Evolutionary conservation across 2,888 invertebrate species (phyloP).

Genomic region (Bruchidius siliquastri): DNA sequence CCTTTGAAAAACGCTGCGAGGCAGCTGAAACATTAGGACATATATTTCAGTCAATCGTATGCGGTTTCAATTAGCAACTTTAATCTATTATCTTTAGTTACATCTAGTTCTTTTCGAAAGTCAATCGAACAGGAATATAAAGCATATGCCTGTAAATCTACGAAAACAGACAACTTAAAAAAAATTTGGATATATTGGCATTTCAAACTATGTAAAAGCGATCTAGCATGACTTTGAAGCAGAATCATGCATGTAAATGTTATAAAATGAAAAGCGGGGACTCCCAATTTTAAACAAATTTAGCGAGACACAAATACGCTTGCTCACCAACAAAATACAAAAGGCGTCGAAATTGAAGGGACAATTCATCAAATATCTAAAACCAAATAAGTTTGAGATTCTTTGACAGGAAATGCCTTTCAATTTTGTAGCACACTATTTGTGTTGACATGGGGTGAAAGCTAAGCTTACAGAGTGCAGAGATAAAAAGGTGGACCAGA

Average conservation of each 20-base stretch:
- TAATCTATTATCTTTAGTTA: background rate
- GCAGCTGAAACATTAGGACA: no score
- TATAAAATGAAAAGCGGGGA: constrained; percentile 40
- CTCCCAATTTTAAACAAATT: constrained; percentile 37
- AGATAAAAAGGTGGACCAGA: background rate
- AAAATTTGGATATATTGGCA: constrained; percentile 19
- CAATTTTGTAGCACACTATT: background rate
- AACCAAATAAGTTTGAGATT: background rate
- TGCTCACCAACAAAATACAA: background rate
- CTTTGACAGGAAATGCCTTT: background rate
- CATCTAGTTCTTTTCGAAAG: background rate
- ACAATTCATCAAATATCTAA: background rate
- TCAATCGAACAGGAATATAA: background rate
- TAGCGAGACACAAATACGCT: constrained; percentile 25
- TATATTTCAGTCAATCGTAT: no score
- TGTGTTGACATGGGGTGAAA: background rate
- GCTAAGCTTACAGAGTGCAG: background rate
- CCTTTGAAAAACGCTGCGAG: no score
- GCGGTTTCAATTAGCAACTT: no score
- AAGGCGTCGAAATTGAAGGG: background rate
- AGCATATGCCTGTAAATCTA: constrained; percentile 2
- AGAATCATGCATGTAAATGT: constrained; percentile 40
- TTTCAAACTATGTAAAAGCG: constrained; percentile 24
- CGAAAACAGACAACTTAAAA: constrained; percentile 17
- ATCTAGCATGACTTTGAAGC: constrained; percentile 39